Percentiles rank a stretch among this genome's conserved stretches.
Conservation (phyloP, 92 coral and sea anemone species). For the Actinostola sp. region DNA sequence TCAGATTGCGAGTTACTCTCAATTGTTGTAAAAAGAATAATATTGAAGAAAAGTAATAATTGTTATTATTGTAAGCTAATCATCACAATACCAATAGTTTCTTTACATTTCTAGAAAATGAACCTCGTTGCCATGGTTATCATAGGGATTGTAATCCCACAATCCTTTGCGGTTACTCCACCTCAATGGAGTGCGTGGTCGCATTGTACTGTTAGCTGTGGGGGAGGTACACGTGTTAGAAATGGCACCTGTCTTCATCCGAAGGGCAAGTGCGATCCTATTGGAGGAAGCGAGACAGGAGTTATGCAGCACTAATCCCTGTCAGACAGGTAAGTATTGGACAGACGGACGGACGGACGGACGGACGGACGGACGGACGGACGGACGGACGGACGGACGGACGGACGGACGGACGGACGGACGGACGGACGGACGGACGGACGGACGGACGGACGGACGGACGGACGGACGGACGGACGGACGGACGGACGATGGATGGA, state of each 20-base stretch:
- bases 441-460: no score
- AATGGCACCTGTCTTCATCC: not conserved
- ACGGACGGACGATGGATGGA: no score
- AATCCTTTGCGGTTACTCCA: conserved; percentile 4
- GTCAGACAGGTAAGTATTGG: not conserved
- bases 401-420: no score
- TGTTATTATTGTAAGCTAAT: not conserved
- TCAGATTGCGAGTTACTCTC: no score
- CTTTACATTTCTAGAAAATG: not conserved
- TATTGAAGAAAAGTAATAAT: no score
- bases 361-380: not conserved
- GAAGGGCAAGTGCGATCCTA: not conserved
- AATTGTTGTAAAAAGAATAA: no score
- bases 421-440: no score
- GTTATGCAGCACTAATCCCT: not conserved
- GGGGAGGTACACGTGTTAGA: conserved; percentile 4
- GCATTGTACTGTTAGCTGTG: not conserved
- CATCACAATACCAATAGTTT: not conserved
- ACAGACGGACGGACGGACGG: not conserved
- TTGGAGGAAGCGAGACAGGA: not conserved
- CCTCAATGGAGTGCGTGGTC: not conserved
- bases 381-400: not conserved
- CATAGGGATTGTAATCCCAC: not conserved
- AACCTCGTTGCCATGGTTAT: not conserved
- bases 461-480: no score